Evolutionary conservation across 1,140 invertebrate genomes (phyloP).

Genomic region (Drosophila sp.): DNA sequence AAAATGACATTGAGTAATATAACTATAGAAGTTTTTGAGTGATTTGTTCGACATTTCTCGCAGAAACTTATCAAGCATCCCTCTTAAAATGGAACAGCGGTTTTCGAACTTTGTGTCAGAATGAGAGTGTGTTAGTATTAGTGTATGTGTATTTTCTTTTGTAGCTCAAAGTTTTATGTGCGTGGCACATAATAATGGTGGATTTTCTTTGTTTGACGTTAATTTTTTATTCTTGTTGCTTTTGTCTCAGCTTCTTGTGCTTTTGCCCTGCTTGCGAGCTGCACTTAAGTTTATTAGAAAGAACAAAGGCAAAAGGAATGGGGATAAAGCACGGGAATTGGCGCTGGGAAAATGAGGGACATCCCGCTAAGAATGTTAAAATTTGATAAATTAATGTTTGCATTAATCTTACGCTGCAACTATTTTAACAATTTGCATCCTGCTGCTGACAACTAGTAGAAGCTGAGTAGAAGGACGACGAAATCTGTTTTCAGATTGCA

Average conservation of each 20-base stretch:
- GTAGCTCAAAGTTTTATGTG: conserved; percentile 62
- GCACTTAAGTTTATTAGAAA: conserved; percentile 83
- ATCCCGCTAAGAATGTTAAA: conserved; percentile 48
- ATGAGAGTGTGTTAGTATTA: conserved; percentile 9
- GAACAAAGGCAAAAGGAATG: conserved; percentile 54
- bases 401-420: conserved; percentile 68
- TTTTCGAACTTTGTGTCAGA: conserved; percentile 1
- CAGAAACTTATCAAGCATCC: conserved; percentile 46
- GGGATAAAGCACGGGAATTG: background rate
- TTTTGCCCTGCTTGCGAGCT: conserved; percentile 46
- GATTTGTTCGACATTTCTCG: no score
- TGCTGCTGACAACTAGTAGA: conserved; percentile 22
- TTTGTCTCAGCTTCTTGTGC: conserved; percentile 68
- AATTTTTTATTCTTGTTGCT: conserved; percentile 77
- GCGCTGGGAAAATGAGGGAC: background rate
- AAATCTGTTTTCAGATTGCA: conserved; percentile 75
- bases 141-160: conserved; percentile 31
- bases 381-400: conserved; percentile 72
- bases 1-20: no score
- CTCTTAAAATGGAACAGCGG: background rate
- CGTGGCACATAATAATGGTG: conserved; percentile 83
- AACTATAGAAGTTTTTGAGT: no score
- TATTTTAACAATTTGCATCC: conserved; percentile 73
- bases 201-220: conserved; percentile 84
- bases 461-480: conserved; percentile 13